These are phyloP conservation scores for Sogatella furcifera DNA, from an alignment of 1,140 invertebrate genomes.

Conservation along the genomic window DNA sequence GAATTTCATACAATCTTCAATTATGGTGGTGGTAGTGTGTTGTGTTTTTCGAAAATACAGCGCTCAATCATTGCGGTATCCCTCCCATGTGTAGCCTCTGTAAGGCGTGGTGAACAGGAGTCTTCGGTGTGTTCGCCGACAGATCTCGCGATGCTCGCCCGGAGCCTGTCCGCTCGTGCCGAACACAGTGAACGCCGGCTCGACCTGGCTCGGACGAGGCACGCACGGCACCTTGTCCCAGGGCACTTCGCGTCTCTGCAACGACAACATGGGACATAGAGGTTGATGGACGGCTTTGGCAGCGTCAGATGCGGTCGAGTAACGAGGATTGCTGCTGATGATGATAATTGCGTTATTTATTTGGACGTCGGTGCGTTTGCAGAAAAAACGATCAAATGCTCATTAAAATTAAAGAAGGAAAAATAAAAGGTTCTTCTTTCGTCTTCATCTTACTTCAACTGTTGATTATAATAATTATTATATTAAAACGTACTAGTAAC, in stretches of 20 bases:
- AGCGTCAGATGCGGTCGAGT: background rate
- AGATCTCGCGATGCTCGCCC: constrained; percentile 5
- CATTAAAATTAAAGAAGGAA: no score
- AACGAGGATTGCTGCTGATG: background rate
- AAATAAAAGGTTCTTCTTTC: no score
- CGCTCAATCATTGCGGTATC: no score
- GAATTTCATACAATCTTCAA: no score
- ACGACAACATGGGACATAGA: background rate
- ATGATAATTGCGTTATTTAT: no score
- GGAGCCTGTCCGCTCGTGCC: constrained; percentile 33
- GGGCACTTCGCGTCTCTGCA: constrained; percentile 60
- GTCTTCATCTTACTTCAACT: no score
- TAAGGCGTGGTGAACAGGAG: constrained; percentile 18
- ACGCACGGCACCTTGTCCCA: constrained; percentile 78
- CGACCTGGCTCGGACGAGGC: constrained; percentile 65
- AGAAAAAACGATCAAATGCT: no score
- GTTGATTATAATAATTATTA: no score
- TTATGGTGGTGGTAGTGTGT: no score
- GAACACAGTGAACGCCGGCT: constrained; percentile 69
- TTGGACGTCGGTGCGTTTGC: no score
- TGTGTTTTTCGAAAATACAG: no score
- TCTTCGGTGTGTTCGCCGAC: constrained; percentile 17
- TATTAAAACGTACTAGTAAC: no score
- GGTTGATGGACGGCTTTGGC: background rate
- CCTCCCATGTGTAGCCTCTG: background rate